phyloP scores from a whole-genome alignment of 2,113 vertebrate genomes.

The Nibea coibor region DNA sequence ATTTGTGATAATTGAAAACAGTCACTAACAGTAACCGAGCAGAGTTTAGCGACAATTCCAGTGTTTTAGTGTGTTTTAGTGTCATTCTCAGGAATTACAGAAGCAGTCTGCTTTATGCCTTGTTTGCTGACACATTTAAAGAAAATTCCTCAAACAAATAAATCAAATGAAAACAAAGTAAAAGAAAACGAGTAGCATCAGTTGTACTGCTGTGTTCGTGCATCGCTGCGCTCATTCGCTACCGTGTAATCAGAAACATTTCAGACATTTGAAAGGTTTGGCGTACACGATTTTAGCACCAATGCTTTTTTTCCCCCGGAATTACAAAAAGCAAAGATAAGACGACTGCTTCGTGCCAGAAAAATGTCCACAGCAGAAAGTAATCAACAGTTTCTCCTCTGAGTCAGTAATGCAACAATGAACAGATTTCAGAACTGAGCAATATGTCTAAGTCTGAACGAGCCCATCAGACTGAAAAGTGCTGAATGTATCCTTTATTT shows the following conservation, averaged over 20 bases:
- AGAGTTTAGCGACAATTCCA: neutral
- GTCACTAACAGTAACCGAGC: too few species aligned
- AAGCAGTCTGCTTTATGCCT: neutral
- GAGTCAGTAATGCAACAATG: conserved; percentile 25
- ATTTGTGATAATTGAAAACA: too few species aligned
- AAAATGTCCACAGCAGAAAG: conserved; percentile 25
- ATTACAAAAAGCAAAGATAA: conserved; percentile 46
- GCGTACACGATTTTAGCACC: neutral
- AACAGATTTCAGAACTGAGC: conserved; percentile 9
- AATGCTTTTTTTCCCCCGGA: neutral
- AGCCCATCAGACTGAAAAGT: neutral
- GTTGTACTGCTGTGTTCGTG: neutral
- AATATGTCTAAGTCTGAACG: conserved; percentile 9
- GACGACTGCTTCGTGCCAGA: neutral
- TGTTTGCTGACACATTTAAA: neutral
- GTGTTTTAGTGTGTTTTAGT: too few species aligned
- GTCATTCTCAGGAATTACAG: neutral
- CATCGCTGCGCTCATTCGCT: conserved; percentile 7
- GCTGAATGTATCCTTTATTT: neutral
- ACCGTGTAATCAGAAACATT: conserved; percentile 27
- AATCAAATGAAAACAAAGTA: neutral
- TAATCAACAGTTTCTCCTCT: conserved; percentile 21
- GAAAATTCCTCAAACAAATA: neutral
- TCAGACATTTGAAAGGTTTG: conserved; percentile 19
- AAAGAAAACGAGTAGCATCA: neutral